Conservation (phyloP, 2,888 invertebrate genomes). For the Magallana nippona region DNA sequence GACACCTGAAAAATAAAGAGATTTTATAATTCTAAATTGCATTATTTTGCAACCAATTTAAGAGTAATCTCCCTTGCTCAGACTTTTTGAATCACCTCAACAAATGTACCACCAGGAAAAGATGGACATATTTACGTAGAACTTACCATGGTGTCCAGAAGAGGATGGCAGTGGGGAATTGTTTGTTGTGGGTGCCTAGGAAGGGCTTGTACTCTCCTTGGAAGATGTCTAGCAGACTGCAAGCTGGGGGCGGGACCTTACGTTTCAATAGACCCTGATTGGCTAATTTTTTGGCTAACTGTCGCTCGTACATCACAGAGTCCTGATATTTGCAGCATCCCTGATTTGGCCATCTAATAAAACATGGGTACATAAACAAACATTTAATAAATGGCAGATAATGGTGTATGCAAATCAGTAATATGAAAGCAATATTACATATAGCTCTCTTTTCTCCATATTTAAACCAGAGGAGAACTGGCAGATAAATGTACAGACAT, state of each 20-base stretch:
- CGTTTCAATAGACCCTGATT: slow-evolving; percentile 77
- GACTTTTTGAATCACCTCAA: background rate
- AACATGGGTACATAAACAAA: no score
- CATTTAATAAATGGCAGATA: no score
- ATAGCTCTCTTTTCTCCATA: no score
- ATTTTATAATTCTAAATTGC: background rate
- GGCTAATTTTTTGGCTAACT: slow-evolving; percentile 74
- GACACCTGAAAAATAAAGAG: slow-evolving; percentile 64
- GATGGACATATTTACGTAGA: background rate
- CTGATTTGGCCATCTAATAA: slow-evolving; percentile 73
- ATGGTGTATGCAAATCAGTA: no score
- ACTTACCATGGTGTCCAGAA: slow-evolving; percentile 79
- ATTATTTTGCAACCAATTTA: no score
- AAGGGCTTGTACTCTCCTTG: slow-evolving; percentile 77
- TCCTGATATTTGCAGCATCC: slow-evolving; percentile 78
- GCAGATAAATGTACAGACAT: no score
- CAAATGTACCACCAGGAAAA: no score
- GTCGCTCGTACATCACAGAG: slow-evolving; percentile 72
- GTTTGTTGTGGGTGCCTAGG: slow-evolving; percentile 70
- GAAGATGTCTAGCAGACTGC: slow-evolving; percentile 76
- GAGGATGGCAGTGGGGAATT: slow-evolving; percentile 74
- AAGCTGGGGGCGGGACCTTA: slow-evolving; percentile 75
- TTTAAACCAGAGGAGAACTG: no score
- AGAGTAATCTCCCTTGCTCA: background rate
- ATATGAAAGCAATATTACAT: no score